Evolutionary conservation across 1,140 invertebrate species (phyloP).

Genomic region (Harlomillsia oculata): DNA sequence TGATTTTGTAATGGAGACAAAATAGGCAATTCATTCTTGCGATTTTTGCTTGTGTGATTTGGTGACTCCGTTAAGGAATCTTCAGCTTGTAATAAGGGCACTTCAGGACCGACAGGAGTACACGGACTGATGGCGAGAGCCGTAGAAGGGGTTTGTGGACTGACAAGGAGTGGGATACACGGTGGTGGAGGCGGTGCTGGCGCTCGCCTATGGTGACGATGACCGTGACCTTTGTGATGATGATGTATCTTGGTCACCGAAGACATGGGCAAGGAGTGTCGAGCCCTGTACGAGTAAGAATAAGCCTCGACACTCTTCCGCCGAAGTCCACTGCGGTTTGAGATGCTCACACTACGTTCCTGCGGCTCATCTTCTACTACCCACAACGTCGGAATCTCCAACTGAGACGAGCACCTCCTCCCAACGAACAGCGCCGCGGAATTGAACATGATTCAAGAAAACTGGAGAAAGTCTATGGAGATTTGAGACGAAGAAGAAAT

Average conservation of each 20-base stretch:
- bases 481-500: no score
- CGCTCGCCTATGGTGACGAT: neutral
- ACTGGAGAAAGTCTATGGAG: no score
- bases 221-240: neutral
- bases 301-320: constrained; percentile 3
- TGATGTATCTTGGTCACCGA: neutral
- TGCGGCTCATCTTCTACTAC: constrained; percentile 17
- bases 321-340: neutral
- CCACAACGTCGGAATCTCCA: constrained; percentile 31
- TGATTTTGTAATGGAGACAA: neutral
- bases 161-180: neutral
- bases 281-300: constrained; percentile 5
- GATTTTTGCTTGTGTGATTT: neutral
- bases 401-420: constrained; percentile 31
- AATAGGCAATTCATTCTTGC: constrained; percentile 5
- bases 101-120: neutral
- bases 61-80: neutral
- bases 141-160: constrained; percentile 10
- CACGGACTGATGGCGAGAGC: constrained; percentile 2
- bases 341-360: constrained; percentile 10
- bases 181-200: neutral
- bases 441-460: constrained; percentile 29
- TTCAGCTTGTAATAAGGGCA: neutral
- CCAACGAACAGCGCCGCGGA: constrained; percentile 34
- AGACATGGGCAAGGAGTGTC: constrained; percentile 21